phyloP scores from a whole-genome alignment of 2,888 invertebrate species.

The Anarsia innoxiella region DNA sequence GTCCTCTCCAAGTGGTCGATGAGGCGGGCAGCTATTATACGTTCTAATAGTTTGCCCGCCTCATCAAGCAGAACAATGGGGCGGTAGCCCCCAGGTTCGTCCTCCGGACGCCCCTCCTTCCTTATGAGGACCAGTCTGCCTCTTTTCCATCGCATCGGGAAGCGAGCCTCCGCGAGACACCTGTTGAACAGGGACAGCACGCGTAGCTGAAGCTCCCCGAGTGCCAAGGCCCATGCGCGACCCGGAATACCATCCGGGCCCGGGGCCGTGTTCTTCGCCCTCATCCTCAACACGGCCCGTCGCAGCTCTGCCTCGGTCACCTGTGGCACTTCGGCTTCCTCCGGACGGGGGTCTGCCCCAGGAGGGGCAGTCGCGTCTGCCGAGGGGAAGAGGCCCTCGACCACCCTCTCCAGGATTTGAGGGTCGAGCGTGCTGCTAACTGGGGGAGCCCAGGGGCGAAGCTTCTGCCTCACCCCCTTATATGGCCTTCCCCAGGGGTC shows the following conservation, averaged over 20 bases:
- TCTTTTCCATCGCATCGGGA: background rate
- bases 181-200: background rate
- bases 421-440: background rate
- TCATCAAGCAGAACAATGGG: constrained; percentile 15
- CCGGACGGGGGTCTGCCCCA: background rate
- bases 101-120: background rate
- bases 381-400: background rate
- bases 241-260: constrained; percentile 1
- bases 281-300: background rate
- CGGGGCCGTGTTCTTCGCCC: background rate
- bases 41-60: constrained; percentile 18
- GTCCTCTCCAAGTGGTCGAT: constrained; percentile 1
- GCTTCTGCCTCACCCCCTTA: background rate
- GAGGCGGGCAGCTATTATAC: constrained; percentile 15
- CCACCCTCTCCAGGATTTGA: background rate
- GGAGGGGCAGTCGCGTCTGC: background rate
- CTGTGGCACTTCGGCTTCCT: background rate
- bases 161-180: background rate
- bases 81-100: background rate
- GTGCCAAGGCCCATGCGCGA: background rate
- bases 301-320: background rate
- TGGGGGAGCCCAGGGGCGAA: background rate
- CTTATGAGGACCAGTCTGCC: background rate
- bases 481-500: background rate
- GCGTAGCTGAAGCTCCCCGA: background rate